phyloP scores from a whole-genome alignment of 2,113 vertebrate genomes.

The Solenodon paradoxus region DNA sequence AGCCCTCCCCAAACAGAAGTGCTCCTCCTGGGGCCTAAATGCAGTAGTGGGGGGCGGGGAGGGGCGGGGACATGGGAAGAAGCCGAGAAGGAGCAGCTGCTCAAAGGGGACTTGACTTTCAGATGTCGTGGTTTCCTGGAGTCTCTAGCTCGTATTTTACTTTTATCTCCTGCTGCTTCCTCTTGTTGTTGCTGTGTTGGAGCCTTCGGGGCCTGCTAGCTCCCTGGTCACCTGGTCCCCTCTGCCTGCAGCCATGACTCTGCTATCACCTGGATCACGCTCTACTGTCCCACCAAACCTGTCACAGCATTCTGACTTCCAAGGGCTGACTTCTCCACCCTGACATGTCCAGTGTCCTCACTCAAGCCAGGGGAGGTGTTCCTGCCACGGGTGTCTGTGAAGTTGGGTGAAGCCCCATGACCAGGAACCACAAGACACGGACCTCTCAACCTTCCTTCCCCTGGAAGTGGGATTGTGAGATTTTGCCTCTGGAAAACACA shows the following conservation, averaged over 20 bases:
- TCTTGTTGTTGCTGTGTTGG: not conserved
- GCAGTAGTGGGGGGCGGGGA: too few relatives aligned
- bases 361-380: rapidly evolving
- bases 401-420: rapidly evolving
- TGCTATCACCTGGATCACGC: not conserved
- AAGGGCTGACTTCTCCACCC: rapidly evolving
- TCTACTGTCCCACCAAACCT: not conserved
- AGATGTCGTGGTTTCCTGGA: not conserved
- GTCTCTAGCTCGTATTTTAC: not conserved
- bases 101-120: not conserved
- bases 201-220: not conserved
- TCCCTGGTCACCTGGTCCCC: not conserved
- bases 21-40: not conserved
- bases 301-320: rapidly evolving
- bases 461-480: not conserved
- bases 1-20: rapidly evolving
- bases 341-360: rapidly evolving
- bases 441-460: not conserved
- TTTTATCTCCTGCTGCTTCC: not conserved
- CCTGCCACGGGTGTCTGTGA: rapidly evolving
- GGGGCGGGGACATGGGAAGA: too few relatives aligned
- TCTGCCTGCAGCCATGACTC: not conserved
- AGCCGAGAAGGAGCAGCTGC: too few relatives aligned
- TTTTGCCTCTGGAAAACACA: rapidly evolving
- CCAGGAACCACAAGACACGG: not conserved